Percentiles rank a stretch among this genome's conserved stretches.
phyloP scores from a whole-genome alignment of 2,797 vertebrate genomes.

The Lemur catta region DNA sequence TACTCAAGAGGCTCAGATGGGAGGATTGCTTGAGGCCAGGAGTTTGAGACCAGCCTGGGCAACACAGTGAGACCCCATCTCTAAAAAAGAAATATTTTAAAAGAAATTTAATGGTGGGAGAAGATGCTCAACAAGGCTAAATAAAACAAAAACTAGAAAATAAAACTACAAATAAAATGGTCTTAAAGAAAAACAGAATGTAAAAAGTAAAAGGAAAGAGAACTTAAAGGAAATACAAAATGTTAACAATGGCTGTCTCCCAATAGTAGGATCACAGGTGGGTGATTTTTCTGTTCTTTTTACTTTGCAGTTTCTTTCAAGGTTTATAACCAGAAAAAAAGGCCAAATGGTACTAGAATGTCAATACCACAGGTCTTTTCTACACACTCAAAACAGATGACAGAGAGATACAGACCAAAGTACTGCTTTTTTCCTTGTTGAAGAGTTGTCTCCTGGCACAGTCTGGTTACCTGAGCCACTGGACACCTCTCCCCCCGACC shows the following conservation, averaged over 20 bases:
- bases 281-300: background rate
- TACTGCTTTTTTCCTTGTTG: background rate
- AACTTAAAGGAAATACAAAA: background rate
- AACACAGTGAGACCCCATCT: no score
- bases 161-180: background rate
- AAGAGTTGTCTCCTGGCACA: background rate
- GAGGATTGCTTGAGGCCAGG: no score
- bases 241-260: background rate
- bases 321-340: background rate
- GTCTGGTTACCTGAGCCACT: background rate
- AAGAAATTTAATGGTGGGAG: background rate
- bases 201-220: background rate
- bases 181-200: background rate
- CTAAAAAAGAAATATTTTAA: background rate
- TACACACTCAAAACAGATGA: background rate
- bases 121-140: background rate
- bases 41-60: no score
- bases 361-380: background rate
- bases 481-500: background rate
- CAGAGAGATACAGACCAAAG: background rate
- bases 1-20: no score
- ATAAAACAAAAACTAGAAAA: background rate
- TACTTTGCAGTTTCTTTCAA: conserved; percentile 25
- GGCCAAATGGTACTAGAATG: background rate
- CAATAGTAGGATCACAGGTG: background rate